Percentiles rank a stretch among this genome's conserved stretches.
phyloP scores from a whole-genome alignment of 1,140 invertebrate genomes.

The Drosophila pseudoobscura region DNA sequence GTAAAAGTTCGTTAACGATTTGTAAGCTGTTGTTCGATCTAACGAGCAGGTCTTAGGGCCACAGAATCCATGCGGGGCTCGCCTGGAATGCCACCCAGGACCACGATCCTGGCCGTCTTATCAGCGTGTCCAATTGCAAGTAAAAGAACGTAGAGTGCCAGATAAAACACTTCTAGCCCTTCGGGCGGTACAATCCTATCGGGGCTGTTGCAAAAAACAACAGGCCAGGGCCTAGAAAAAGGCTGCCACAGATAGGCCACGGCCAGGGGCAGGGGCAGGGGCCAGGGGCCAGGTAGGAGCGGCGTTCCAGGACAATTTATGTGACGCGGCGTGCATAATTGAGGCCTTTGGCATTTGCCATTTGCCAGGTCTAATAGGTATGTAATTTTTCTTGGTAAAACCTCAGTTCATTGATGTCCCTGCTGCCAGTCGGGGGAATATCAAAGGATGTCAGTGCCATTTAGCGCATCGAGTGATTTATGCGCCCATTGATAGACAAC shows the following conservation, averaged over 20 bases:
- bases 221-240: conserved; percentile 14
- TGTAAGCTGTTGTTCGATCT: conserved; percentile 42
- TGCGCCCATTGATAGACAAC: conserved; percentile 41
- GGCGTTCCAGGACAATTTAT: conserved; percentile 68
- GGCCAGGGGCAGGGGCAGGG: no score
- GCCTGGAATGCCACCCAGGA: conserved; percentile 41
- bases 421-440: conserved; percentile 62
- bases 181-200: conserved; percentile 41
- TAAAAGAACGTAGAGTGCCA: conserved; percentile 64
- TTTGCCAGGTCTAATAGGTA: conserved; percentile 64
- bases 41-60: conserved; percentile 35
- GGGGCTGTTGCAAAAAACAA: conserved; percentile 41
- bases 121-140: conserved; percentile 70
- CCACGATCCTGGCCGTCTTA: conserved; percentile 34
- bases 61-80: not conserved
- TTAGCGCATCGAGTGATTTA: conserved; percentile 61
- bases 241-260: conserved; percentile 3
- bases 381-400: conserved; percentile 71
- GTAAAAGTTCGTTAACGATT: conserved; percentile 67
- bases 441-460: conserved; percentile 51
- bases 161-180: conserved; percentile 69
- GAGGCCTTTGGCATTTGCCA: conserved; percentile 41
- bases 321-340: conserved; percentile 70
- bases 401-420: conserved; percentile 76
- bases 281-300: conserved; percentile 34